Evolutionary conservation across 2,888 invertebrate species (phyloP).

Genomic region (Selenia dentaria): DNA sequence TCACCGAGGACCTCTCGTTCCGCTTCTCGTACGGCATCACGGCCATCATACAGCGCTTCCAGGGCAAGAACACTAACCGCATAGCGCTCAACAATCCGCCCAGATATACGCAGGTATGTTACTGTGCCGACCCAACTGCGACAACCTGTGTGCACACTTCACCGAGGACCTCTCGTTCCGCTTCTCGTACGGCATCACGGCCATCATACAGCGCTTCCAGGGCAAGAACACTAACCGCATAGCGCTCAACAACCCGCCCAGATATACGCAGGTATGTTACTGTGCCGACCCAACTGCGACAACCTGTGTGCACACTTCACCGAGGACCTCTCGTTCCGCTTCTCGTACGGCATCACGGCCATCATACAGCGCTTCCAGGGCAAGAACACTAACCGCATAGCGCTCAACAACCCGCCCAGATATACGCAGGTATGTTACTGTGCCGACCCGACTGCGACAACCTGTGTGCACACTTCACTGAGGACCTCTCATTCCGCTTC

Average conservation of each 20-base stretch:
- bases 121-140: constrained; percentile 96
- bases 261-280: constrained; percentile 57
- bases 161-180: constrained; percentile 97
- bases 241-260: constrained; percentile 74
- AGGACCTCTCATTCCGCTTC: constrained; percentile 97
- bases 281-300: constrained; percentile 97
- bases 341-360: constrained; percentile 96
- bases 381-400: constrained; percentile 80
- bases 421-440: constrained; percentile 57
- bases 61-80: constrained; percentile 85
- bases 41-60: constrained; percentile 94
- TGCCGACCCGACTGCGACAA: constrained; percentile 98
- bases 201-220: constrained; percentile 94
- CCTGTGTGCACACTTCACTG: constrained; percentile 97
- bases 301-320: constrained; percentile 98
- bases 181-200: constrained; percentile 96
- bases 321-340: constrained; percentile 97
- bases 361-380: constrained; percentile 94
- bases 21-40: constrained; percentile 97
- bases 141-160: constrained; percentile 98
- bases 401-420: constrained; percentile 74
- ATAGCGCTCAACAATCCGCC: constrained; percentile 78
- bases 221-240: constrained; percentile 84
- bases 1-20: constrained; percentile 97
- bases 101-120: constrained; percentile 74